Percentiles rank a stretch among this genome's conserved stretches.
Evolutionary conservation across 2,113 vertebrate genomes (phyloP).

Genomic region (Oostethus manadensis): DNA sequence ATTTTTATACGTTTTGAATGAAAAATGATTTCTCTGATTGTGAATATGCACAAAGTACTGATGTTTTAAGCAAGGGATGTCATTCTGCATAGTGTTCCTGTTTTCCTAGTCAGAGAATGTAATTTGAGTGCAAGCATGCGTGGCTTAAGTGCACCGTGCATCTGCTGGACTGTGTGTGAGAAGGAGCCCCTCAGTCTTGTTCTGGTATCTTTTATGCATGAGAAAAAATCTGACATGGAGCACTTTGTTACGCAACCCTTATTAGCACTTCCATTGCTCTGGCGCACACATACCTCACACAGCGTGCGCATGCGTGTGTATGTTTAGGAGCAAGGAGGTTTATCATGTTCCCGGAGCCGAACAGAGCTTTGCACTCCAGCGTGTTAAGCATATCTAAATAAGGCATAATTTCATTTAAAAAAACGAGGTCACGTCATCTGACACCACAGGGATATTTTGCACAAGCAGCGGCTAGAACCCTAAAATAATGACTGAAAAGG

Average conservation of each 20-base stretch:
- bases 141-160: slow-evolving; percentile 26
- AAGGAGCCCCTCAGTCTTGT: slow-evolving; percentile 13
- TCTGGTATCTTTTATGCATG: slow-evolving; percentile 54
- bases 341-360: slow-evolving; percentile 40
- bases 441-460: slow-evolving; percentile 14
- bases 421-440: slow-evolving; percentile 2
- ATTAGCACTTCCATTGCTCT: slow-evolving; percentile 24
- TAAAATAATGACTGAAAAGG: slow-evolving; percentile 3
- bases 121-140: slow-evolving; percentile 11
- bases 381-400: slow-evolving; percentile 36
- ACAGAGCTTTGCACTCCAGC: slow-evolving; percentile 52
- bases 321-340: slow-evolving; percentile 30
- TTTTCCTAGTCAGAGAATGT: background rate
- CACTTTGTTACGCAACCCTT: slow-evolving; percentile 45
- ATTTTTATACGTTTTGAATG: no score
- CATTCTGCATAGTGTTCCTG: background rate
- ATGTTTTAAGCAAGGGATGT: background rate
- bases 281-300: slow-evolving; percentile 16
- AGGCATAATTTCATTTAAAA: slow-evolving; percentile 23
- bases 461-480: background rate
- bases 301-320: background rate
- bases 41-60: background rate
- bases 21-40: no score
- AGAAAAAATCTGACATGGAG: slow-evolving; percentile 36
- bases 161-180: slow-evolving; percentile 18